These are phyloP conservation scores for Ormia ochracea DNA, from an alignment of 2,888 invertebrate species.

Conservation along the genomic window DNA sequence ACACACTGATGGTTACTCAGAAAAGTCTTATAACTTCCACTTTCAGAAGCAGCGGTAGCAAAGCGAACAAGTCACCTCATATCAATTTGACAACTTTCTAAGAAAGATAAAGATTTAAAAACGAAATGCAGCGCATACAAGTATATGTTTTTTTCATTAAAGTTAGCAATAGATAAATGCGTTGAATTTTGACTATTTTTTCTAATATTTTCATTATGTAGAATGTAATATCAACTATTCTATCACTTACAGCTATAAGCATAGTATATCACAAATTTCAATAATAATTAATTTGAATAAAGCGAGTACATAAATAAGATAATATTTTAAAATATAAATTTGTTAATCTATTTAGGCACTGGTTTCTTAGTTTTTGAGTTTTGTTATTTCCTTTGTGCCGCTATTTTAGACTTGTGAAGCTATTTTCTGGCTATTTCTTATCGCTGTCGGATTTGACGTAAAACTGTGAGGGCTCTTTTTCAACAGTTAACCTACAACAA, in stretches of 20 bases:
- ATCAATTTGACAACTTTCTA: too few relatives aligned
- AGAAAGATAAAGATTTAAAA: too few relatives aligned
- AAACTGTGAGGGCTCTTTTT: slow-evolving; percentile 1
- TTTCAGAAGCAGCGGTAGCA: too few relatives aligned
- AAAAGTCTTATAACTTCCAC: too few relatives aligned
- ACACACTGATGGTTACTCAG: too few relatives aligned
- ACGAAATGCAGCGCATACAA: too few relatives aligned
- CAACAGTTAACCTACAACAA: slow-evolving; percentile 61
- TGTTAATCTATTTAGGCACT: slow-evolving; percentile 41
- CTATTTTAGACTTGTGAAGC: background rate
- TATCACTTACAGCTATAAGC: slow-evolving; percentile 32
- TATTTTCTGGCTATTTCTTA: background rate
- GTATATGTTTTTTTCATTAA: too few relatives aligned
- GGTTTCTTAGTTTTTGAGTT: slow-evolving; percentile 6
- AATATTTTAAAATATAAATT: slow-evolving; percentile 6
- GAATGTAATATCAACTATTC: slow-evolving; percentile 1
- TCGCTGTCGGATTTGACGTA: background rate
- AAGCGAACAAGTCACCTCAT: too few relatives aligned
- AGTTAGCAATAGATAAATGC: too few relatives aligned
- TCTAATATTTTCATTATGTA: too few relatives aligned
- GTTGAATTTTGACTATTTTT: too few relatives aligned
- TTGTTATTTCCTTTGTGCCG: slow-evolving; percentile 16
- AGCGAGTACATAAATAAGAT: slow-evolving; percentile 9
- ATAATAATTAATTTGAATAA: slow-evolving; percentile 11
- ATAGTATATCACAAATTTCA: slow-evolving; percentile 33